A percentile compares a stretch with the other conserved stretches of the same genome.
phyloP scores from a whole-genome alignment of 2,888 invertebrate species.

The Norana najaformis region DNA sequence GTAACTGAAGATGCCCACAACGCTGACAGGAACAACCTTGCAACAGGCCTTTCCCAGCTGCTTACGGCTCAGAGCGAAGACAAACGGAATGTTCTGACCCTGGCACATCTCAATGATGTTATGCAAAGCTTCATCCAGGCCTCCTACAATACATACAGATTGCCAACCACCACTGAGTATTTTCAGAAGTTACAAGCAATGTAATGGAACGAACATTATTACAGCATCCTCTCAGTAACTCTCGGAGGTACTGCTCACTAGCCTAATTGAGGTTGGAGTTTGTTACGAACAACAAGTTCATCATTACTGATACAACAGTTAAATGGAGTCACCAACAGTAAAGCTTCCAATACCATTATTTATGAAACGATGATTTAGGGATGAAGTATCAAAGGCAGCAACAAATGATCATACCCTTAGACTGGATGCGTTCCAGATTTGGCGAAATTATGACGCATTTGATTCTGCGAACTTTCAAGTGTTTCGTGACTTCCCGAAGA shows the following conservation, averaged over 20 bases:
- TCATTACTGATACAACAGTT: no score
- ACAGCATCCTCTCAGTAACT: no score
- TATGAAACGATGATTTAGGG: no score
- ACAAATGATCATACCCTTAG: conserved; percentile 61
- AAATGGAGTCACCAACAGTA: no score
- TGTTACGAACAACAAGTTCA: no score
- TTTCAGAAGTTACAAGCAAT: not conserved
- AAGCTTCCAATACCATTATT: no score
- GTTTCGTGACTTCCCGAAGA: conserved; percentile 69
- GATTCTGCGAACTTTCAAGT: conserved; percentile 67
- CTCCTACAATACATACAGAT: conserved; percentile 62
- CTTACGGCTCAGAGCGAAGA: conserved; percentile 68
- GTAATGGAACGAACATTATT: not conserved
- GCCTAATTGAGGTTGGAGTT: no score
- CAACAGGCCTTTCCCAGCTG: conserved; percentile 68
- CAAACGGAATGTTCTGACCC: conserved; percentile 67
- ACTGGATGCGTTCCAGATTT: conserved; percentile 68
- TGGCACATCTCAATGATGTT: conserved; percentile 66
- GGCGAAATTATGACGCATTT: conserved; percentile 71
- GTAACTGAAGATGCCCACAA: conserved; percentile 70
- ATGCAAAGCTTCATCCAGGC: conserved; percentile 67
- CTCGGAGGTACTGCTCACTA: no score
- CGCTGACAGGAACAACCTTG: conserved; percentile 70
- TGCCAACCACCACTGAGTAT: not conserved
- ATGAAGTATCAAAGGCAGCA: no score